Conservation (phyloP, 92 coral and sea anemone species). For the Phymanthus crucifer region DNA sequence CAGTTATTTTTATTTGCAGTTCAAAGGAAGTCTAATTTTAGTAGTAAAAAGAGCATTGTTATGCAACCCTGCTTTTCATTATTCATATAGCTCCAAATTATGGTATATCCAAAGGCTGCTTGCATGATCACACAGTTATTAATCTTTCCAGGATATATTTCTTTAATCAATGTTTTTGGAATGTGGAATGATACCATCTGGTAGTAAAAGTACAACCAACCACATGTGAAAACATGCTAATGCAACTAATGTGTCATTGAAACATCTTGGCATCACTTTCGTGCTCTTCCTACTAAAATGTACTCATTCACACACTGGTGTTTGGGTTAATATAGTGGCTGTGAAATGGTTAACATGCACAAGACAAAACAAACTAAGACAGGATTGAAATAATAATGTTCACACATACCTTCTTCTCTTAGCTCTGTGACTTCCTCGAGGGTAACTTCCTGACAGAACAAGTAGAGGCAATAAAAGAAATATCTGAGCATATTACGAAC, state of each 20-base stretch:
- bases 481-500: constrained; percentile 49
- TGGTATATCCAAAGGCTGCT: not conserved
- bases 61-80: too few species aligned
- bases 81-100: not conserved
- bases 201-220: too few species aligned
- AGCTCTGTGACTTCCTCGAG: constrained; percentile 78
- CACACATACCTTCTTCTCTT: constrained; percentile 24
- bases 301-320: not conserved
- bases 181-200: too few species aligned
- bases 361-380: not conserved
- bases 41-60: too few species aligned
- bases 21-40: too few species aligned
- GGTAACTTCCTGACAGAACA: constrained; percentile 70
- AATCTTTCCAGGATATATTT: too few species aligned
- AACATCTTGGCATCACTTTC: not conserved
- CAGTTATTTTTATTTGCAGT: too few species aligned
- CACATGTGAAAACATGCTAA: too few species aligned
- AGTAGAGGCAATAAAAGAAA: constrained; percentile 82
- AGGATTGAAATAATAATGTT: not conserved
- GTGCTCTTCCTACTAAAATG: not conserved
- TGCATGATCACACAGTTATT: not conserved
- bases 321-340: not conserved
- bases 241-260: too few species aligned
- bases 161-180: too few species aligned
- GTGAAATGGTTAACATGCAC: not conserved